These are phyloP conservation scores for Pinna nobilis DNA, from an alignment of 1,140 invertebrate species.

Conservation along the genomic window DNA sequence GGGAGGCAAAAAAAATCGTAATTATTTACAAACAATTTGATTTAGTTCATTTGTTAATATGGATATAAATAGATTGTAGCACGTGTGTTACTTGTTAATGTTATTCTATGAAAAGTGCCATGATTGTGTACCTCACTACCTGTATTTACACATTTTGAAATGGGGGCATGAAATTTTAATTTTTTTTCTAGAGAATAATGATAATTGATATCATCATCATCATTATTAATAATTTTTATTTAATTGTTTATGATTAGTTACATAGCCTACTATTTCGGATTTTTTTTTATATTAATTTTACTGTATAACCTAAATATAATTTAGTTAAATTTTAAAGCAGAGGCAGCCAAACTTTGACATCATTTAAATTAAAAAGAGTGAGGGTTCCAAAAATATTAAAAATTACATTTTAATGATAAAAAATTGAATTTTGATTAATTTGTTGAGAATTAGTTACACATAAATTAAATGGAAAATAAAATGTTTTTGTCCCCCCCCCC, in stretches of 20 bases:
- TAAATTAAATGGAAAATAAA: too few species aligned
- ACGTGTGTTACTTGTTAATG: too few species aligned
- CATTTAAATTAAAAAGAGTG: too few species aligned
- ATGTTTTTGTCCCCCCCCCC: too few species aligned
- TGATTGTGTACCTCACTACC: neutral
- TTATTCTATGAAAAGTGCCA: too few species aligned
- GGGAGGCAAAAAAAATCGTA: neutral
- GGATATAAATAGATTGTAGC: too few species aligned
- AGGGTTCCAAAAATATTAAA: neutral
- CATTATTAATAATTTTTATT: neutral
- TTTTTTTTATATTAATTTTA: too few species aligned
- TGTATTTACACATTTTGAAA: neutral
- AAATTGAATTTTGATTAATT: neutral
- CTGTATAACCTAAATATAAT: too few species aligned
- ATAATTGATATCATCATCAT: neutral
- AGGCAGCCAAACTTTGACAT: too few species aligned
- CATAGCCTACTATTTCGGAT: too few species aligned
- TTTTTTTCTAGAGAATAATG: neutral
- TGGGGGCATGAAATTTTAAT: neutral
- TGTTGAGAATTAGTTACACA: neutral
- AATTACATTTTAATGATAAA: neutral
- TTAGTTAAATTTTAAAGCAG: too few species aligned
- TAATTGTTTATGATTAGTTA: neutral
- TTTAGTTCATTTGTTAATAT: too few species aligned
- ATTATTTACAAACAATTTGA: neutral